Evolutionary conservation across 2,888 invertebrate species (phyloP), one percentile per base, ranked within the genome.

Genomic region (Nineta flava): DNA sequence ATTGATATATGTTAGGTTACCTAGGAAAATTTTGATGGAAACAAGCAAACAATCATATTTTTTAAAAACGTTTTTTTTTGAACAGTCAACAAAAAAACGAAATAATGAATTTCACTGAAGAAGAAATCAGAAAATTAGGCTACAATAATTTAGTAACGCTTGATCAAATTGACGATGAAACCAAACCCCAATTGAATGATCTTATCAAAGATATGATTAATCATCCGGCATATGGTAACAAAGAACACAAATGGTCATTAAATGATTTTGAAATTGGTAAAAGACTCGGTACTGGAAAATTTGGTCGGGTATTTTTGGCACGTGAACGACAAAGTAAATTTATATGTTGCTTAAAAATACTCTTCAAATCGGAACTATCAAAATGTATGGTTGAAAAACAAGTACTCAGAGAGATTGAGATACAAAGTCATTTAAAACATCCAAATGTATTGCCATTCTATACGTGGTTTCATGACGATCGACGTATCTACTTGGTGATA

Each of bases 211-310:
- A 26, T 7, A 26, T 26, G 4, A 6, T 26, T 26, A 26, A 26
- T 26, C 26, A 26, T 26, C 26, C 26, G 4, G 26, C 26, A 6
- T 26, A 26, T 26, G 26, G 26, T 26, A 26, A 26, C n/a, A n/a
- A n/a, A n/a, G n/a, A n/a, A n/a, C n/a, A 81, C 55, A 67, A 76
- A 58, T 88, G 88, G 88, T 72, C 76, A 1, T 67, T 87, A 16
- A 70, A 74, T 49, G 86, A 93, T 65, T 94, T 94, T 67, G 91
- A 93, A 57, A 75, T 94, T 53, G 93, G 93, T 1, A 74, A 79
- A 48, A 79, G 83, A 0, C 69, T 95, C n/a, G 95, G 95, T 0
- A 79, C 84, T 62, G 95, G 95, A 1, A 94, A 93, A 67, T 96
- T 95, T 65, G 95, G 95, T 1, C 81, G 87, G 58, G 94, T 95